phyloP scores from a whole-genome alignment of 1,140 invertebrate species.

The Centruroides vittatus region DNA sequence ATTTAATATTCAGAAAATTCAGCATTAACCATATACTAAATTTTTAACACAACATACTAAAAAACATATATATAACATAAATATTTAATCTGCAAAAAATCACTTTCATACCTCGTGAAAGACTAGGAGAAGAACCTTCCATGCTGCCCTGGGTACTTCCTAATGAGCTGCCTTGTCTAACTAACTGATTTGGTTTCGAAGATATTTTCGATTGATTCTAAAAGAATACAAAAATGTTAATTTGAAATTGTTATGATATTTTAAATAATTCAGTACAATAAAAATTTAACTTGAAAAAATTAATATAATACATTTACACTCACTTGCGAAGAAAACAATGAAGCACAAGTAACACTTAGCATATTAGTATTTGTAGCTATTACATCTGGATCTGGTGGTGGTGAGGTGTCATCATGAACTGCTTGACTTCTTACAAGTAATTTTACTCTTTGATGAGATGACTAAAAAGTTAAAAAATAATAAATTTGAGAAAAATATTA shows the following conservation, averaged over 20 bases:
- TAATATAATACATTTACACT: background rate
- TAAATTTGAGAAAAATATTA: background rate
- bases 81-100: too few species aligned
- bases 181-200: conserved; percentile 8
- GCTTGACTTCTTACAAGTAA: conserved; percentile 73
- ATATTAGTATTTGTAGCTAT: conserved; percentile 22
- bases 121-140: conserved; percentile 42
- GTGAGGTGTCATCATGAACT: conserved; percentile 69
- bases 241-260: too few species aligned
- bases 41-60: too few species aligned
- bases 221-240: background rate
- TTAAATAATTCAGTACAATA: too few species aligned
- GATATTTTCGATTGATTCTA: conserved; percentile 8
- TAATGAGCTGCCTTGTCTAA: conserved; percentile 22
- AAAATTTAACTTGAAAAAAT: too few species aligned
- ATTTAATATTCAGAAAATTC: too few species aligned
- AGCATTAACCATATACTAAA: too few species aligned
- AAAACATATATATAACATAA: too few species aligned
- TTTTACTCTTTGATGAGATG: conserved; percentile 39
- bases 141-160: conserved; percentile 46
- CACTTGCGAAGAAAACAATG: conserved; percentile 27
- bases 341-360: conserved; percentile 23
- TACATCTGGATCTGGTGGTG: conserved; percentile 50
- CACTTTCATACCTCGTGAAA: conserved; percentile 39
- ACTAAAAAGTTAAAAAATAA: background rate